phyloP scores from a whole-genome alignment of 1,140 invertebrate genomes.

The Antheraea mylitta region DNA sequence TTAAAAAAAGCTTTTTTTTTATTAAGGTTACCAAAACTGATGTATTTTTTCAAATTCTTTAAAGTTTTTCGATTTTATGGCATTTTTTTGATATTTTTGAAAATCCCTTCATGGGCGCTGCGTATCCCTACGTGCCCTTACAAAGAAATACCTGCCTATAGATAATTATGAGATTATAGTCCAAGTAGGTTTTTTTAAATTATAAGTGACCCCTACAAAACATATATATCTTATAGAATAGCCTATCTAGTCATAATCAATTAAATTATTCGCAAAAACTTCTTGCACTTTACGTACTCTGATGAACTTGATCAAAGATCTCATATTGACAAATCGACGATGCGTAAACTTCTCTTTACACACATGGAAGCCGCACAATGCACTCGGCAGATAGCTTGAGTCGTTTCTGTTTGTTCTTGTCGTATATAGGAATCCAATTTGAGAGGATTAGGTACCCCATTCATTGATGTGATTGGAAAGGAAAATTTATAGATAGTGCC shows the following conservation, averaged over 20 bases:
- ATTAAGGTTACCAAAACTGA: too few relatives aligned
- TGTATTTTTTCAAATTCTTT: too few relatives aligned
- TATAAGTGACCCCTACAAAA: too few relatives aligned
- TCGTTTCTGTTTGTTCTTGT: slow-evolving; percentile 28
- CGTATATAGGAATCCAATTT: slow-evolving; percentile 50
- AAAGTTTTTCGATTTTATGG: too few relatives aligned
- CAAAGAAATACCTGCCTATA: too few relatives aligned
- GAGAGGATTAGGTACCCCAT: slow-evolving; percentile 38
- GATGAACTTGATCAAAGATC: not conserved
- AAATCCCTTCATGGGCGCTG: too few relatives aligned
- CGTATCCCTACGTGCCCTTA: too few relatives aligned
- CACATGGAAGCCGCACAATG: slow-evolving; percentile 17
- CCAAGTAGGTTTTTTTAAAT: too few relatives aligned
- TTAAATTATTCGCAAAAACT: not conserved
- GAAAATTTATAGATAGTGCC: slow-evolving; percentile 1
- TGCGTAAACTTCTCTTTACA: slow-evolving; percentile 12
- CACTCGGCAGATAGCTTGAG: slow-evolving; percentile 18
- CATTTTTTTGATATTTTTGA: too few relatives aligned
- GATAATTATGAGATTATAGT: too few relatives aligned
- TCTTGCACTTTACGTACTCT: not conserved
- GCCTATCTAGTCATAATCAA: not conserved
- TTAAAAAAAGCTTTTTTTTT: too few relatives aligned
- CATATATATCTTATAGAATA: too few relatives aligned
- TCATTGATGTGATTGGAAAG: slow-evolving; percentile 45
- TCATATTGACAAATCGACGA: not conserved